These are phyloP conservation scores for Steinernema khuongi DNA, from an alignment of 1,140 invertebrate species.

Conservation along the genomic window DNA sequence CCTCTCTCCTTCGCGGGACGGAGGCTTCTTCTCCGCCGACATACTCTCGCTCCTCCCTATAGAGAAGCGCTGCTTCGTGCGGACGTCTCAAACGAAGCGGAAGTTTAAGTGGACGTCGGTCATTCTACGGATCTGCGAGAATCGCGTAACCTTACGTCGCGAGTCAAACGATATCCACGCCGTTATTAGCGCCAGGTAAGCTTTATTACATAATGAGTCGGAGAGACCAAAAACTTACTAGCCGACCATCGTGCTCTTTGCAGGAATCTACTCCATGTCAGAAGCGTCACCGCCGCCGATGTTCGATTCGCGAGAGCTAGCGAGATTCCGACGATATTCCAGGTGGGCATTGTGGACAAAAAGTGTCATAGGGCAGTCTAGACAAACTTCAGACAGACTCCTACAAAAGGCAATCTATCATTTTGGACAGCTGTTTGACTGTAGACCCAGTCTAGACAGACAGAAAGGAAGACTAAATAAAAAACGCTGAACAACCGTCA, in stretches of 20 bases:
- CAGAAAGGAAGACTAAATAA: too few relatives aligned
- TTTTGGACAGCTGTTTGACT: too few relatives aligned
- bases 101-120: neutral
- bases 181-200: neutral
- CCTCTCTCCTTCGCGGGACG: neutral
- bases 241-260: constrained; percentile 2
- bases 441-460: too few relatives aligned
- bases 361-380: too few relatives aligned
- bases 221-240: neutral
- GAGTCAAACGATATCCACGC: neutral
- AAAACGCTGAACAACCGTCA: neutral
- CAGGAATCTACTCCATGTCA: constrained; percentile 95
- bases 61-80: neutral
- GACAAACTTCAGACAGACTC: too few relatives aligned
- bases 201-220: too few relatives aligned
- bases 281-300: constrained; percentile 94
- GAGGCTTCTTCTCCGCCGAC: neutral
- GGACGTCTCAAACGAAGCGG: neutral
- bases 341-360: constrained; percentile 65
- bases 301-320: constrained; percentile 94
- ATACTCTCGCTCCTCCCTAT: neutral
- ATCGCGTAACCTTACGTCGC: neutral
- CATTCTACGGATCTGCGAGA: constrained; percentile 3
- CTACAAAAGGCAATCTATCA: too few relatives aligned
- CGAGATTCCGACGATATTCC: constrained; percentile 87